A percentile compares a stretch with the other conserved stretches of the same genome.
Conservation (phyloP, 1,140 invertebrate species). For the Drosophila arawakana region DNA sequence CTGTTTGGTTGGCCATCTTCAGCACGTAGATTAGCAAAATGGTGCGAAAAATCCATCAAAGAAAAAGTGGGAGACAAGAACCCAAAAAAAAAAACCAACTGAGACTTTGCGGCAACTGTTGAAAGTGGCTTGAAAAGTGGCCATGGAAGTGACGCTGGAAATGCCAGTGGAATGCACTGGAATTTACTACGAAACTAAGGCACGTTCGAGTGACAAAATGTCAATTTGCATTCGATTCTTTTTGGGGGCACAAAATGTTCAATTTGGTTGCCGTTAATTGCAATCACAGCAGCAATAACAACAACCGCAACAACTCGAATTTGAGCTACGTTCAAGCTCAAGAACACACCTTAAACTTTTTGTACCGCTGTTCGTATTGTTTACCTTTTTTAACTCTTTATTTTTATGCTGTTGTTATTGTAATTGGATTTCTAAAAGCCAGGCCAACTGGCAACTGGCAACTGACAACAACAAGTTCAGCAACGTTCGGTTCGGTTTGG, state of each 20-base stretch:
- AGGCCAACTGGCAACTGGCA: slow-evolving; percentile 55
- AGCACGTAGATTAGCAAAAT: slow-evolving; percentile 39
- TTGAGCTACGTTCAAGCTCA: slow-evolving; percentile 70
- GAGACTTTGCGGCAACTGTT: slow-evolving; percentile 39
- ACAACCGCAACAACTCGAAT: slow-evolving; percentile 35
- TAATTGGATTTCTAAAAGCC: slow-evolving; percentile 59
- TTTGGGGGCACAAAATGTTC: slow-evolving; percentile 50
- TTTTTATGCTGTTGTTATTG: slow-evolving; percentile 18
- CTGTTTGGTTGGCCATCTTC: slow-evolving; percentile 17
- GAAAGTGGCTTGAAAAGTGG: slow-evolving; percentile 43
- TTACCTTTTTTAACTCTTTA: slow-evolving; percentile 16
- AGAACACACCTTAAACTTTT: slow-evolving; percentile 83
- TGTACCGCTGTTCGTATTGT: slow-evolving; percentile 46
- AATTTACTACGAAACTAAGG: slow-evolving; percentile 23
- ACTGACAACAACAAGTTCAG: slow-evolving; percentile 62
- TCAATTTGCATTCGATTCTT: slow-evolving; percentile 79
- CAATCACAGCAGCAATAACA: slow-evolving; percentile 45
- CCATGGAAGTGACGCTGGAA: slow-evolving; percentile 46
- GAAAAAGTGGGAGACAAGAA: background rate
- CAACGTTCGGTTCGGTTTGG: background rate
- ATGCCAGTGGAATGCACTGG: slow-evolving; percentile 35
- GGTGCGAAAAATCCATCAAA: slow-evolving; percentile 76
- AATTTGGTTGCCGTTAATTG: slow-evolving; percentile 71
- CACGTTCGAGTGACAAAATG: slow-evolving; percentile 81
- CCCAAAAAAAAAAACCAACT: slow-evolving; percentile 16